Percentiles rank a stretch among this genome's conserved stretches.
These are phyloP conservation scores for Eremobia ochroleuca DNA, from an alignment of 2,888 invertebrate species.

Conservation along the genomic window DNA sequence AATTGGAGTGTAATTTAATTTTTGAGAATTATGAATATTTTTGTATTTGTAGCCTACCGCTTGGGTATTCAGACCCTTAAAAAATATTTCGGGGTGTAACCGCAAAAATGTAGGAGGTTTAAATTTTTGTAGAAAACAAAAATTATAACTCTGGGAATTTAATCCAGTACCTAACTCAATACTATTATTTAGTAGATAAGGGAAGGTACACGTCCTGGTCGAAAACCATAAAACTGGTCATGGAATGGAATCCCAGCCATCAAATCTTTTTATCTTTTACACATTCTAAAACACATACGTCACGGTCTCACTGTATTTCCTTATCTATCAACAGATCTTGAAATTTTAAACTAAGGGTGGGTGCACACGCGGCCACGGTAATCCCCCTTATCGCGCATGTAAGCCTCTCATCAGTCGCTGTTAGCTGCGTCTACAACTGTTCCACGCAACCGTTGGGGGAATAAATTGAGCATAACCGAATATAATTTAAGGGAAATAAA, in stretches of 20 bases:
- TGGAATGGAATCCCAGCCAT: neutral
- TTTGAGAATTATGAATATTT: slow-evolving; percentile 11
- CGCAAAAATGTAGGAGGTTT: neutral
- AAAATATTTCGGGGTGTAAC: neutral
- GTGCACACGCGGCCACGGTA: slow-evolving; percentile 74
- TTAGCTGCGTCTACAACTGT: slow-evolving; percentile 69
- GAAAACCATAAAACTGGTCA: neutral
- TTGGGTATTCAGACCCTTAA: neutral
- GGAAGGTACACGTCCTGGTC: neutral
- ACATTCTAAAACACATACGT: slow-evolving; percentile 46
- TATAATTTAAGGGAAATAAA: slow-evolving; percentile 62
- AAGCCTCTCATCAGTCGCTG: slow-evolving; percentile 83
- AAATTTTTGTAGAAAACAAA: neutral
- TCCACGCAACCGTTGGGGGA: slow-evolving; percentile 62
- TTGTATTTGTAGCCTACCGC: neutral
- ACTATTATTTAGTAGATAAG: neutral
- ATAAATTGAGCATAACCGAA: slow-evolving; percentile 66
- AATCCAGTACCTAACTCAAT: neutral
- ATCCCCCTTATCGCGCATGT: slow-evolving; percentile 82
- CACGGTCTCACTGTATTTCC: slow-evolving; percentile 52
- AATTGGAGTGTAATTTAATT: slow-evolving; percentile 46
- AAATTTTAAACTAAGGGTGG: slow-evolving; percentile 84
- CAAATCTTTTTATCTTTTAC: slow-evolving; percentile 7
- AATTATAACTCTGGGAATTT: neutral
- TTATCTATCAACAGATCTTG: slow-evolving; percentile 77